Percentiles rank a stretch among this genome's conserved stretches.
These are phyloP conservation scores for Oncorhynchus clarkii DNA, from an alignment of 2,113 vertebrate genomes.

Conservation along the genomic window DNA sequence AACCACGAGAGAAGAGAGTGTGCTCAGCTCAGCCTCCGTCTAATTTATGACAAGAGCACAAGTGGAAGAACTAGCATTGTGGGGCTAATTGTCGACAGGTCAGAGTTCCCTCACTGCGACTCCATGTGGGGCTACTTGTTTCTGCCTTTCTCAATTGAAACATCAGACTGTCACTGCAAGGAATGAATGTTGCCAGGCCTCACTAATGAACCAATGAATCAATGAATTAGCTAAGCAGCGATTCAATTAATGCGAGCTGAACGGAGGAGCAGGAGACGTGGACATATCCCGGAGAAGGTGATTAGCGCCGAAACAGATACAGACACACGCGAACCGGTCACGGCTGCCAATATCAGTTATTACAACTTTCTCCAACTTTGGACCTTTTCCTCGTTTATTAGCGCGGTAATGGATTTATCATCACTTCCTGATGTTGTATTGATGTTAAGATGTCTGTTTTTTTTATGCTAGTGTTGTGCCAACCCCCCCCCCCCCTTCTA, in stretches of 20 bases:
- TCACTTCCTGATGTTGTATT: conserved; percentile 5
- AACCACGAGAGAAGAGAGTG: conserved; percentile 50
- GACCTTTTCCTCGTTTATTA: too few relatives aligned
- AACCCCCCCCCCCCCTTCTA: neutral
- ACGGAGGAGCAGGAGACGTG: conserved; percentile 62
- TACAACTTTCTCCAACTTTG: too few relatives aligned
- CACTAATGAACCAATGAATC: conserved; percentile 76
- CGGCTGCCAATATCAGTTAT: too few relatives aligned
- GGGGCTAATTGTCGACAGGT: conserved; percentile 58
- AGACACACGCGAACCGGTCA: too few relatives aligned
- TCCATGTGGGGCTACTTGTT: neutral
- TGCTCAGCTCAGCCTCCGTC: conserved; percentile 58
- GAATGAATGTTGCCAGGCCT: conserved; percentile 75
- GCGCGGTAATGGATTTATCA: too few relatives aligned
- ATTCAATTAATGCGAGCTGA: conserved; percentile 72
- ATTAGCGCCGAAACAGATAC: conserved; percentile 14
- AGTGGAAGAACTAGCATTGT: conserved; percentile 41
- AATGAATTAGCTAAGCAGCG: conserved; percentile 74
- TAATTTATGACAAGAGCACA: conserved; percentile 38
- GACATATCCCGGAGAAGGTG: conserved; percentile 66
- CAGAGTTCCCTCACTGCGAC: neutral
- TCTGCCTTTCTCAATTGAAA: conserved; percentile 65
- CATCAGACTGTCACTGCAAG: conserved; percentile 65
- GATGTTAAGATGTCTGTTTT: conserved; percentile 11
- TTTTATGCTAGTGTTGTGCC: neutral